Evolutionary conservation across 1,140 invertebrate genomes (phyloP).

Genomic region (Protaetia brevitarsis): DNA sequence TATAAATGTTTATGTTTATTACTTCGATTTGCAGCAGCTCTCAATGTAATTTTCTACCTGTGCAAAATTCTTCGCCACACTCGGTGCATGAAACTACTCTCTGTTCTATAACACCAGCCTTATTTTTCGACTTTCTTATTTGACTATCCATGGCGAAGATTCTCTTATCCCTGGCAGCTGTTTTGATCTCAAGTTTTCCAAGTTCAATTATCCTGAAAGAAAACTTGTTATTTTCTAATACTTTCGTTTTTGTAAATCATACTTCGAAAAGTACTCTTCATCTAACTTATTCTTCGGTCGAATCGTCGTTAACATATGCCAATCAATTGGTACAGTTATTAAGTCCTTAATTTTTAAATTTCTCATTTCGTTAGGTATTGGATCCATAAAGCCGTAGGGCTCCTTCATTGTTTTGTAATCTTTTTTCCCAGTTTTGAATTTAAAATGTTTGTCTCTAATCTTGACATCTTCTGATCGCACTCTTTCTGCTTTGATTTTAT

Average conservation of each 20-base stretch:
- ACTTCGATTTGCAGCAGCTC: constrained; percentile 26
- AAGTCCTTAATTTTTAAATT: constrained; percentile 73
- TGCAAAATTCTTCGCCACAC: constrained; percentile 83
- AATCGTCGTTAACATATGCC: constrained; percentile 86
- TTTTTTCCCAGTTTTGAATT: constrained; percentile 65
- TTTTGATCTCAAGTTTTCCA: constrained; percentile 71
- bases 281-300: constrained; percentile 78
- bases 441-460: constrained; percentile 61
- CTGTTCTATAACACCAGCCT: constrained; percentile 73
- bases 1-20: constrained; percentile 31
- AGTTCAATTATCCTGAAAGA: constrained; percentile 68
- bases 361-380: constrained; percentile 78
- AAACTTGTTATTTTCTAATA: background rate
- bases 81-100: constrained; percentile 70
- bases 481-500: constrained; percentile 85
- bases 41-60: too few species aligned
- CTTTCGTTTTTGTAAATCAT: constrained; percentile 27
- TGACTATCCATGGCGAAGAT: constrained; percentile 59
- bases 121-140: constrained; percentile 72
- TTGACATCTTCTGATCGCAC: constrained; percentile 64
- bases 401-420: constrained; percentile 59
- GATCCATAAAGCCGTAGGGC: constrained; percentile 71
- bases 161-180: constrained; percentile 62
- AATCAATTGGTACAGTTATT: constrained; percentile 83
- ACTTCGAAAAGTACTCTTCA: constrained; percentile 85